These are phyloP conservation scores for Eulemur coronatus DNA, from an alignment of 2,797 vertebrate genomes.

Conservation along the genomic window DNA sequence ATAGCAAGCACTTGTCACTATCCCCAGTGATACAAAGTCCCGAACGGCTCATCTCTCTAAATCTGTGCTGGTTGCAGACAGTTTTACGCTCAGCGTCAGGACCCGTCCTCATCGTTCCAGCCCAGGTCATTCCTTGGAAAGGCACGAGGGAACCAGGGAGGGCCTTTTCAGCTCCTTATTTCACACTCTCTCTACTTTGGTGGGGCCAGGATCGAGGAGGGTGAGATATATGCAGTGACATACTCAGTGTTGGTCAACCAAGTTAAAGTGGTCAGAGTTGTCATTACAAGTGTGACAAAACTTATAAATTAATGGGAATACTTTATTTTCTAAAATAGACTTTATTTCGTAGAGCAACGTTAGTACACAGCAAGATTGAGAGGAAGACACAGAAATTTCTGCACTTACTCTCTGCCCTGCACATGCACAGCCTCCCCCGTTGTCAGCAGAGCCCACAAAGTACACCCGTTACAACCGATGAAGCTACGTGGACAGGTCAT, in stretches of 20 bases:
- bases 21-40: no score
- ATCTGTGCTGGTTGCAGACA: no score
- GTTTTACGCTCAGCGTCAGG: not conserved
- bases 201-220: not conserved
- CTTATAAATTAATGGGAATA: not conserved
- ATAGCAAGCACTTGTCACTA: not conserved
- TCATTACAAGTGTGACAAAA: no score
- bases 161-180: not conserved
- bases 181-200: not conserved
- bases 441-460: not conserved
- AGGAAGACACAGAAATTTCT: not conserved
- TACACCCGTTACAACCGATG: not conserved
- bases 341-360: not conserved
- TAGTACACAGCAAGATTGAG: not conserved
- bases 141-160: not conserved
- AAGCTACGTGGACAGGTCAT: not conserved
- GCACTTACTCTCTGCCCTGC: fast-evolving
- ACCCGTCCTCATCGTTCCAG: no score
- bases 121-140: not conserved
- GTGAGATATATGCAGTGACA: not conserved
- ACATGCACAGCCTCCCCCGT: no score
- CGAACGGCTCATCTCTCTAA: not conserved
- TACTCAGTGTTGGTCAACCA: not conserved
- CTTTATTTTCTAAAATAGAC: not conserved
- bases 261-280: not conserved